phyloP scores from a whole-genome alignment of 2,797 vertebrate species.

The Percopsis omiscomaycus region DNA sequence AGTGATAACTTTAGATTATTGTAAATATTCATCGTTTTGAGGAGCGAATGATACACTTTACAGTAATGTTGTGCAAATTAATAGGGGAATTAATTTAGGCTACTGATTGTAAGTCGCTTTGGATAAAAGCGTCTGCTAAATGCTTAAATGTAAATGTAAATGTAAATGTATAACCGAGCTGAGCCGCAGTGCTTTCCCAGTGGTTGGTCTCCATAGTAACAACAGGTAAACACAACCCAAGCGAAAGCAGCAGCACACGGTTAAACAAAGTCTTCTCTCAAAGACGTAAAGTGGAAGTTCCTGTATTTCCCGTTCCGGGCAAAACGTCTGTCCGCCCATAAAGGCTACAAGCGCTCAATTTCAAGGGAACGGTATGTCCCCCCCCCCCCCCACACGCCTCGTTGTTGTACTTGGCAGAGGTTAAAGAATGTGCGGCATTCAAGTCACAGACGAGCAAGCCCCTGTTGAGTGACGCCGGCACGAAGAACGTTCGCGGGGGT shows the following conservation, averaged over 20 bases:
- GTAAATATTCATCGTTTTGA: too few species aligned
- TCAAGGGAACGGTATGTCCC: slow-evolving; percentile 38
- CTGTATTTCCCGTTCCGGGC: slow-evolving; percentile 44
- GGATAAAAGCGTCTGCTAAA: too few species aligned
- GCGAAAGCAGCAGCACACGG: slow-evolving; percentile 19
- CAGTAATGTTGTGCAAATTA: too few species aligned
- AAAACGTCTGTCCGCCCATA: background rate
- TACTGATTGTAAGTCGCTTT: too few species aligned
- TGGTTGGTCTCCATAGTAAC: slow-evolving; percentile 52
- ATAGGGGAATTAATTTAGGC: too few species aligned
- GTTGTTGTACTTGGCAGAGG: slow-evolving; percentile 20
- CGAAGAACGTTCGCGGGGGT: slow-evolving; percentile 17
- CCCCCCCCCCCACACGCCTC: slow-evolving; percentile 28
- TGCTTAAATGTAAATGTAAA: too few species aligned
- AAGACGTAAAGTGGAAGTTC: slow-evolving; percentile 60
- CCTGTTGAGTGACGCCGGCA: background rate
- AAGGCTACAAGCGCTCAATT: slow-evolving; percentile 1
- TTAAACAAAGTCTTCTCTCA: background rate
- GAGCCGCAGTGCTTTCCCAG: slow-evolving; percentile 28
- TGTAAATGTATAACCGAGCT: too few species aligned
- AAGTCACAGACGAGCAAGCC: background rate
- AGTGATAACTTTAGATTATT: too few species aligned
- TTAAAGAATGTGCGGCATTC: slow-evolving; percentile 54
- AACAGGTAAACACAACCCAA: slow-evolving; percentile 47
- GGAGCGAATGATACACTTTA: too few species aligned